phyloP scores from a whole-genome alignment of 2,113 vertebrate species.

The Siniperca chuatsi region DNA sequence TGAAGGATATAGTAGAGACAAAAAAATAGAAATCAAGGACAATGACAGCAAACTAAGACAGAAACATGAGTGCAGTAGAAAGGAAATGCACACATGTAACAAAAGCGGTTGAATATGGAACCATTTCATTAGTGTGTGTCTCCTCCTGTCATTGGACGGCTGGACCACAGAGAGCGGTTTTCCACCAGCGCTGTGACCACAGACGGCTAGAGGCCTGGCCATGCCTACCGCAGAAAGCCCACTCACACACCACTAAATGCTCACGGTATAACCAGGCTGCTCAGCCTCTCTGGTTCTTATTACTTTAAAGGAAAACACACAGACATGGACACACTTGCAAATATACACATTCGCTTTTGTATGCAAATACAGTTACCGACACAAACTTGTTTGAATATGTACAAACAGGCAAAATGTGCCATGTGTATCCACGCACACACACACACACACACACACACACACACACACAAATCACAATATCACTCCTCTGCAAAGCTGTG shows the following conservation, averaged over 20 bases:
- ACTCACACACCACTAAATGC: conserved; percentile 65
- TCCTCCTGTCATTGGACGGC: conserved; percentile 69
- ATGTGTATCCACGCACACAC: conserved; percentile 2
- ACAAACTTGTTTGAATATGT: conserved; percentile 16
- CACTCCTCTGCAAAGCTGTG: conserved; percentile 41
- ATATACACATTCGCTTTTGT: conserved; percentile 32
- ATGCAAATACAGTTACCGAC: conserved; percentile 25
- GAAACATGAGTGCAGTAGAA: conserved; percentile 42
- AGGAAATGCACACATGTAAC: conserved; percentile 18
- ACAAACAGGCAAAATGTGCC: conserved; percentile 21
- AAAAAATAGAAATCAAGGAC: conserved; percentile 28
- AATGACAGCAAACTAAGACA: conserved; percentile 36
- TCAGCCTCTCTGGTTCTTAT: conserved; percentile 40
- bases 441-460: conserved; percentile 11
- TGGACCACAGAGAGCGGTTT: conserved; percentile 68
- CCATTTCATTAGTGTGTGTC: conserved; percentile 78
- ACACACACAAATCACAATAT: conserved; percentile 27
- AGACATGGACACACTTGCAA: conserved; percentile 11
- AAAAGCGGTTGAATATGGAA: conserved; percentile 72
- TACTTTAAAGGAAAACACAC: conserved; percentile 51
- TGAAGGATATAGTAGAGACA: not conserved
- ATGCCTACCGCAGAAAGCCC: conserved; percentile 52
- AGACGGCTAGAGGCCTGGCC: conserved; percentile 64
- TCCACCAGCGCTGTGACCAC: conserved; percentile 66
- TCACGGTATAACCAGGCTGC: conserved; percentile 49